Base-by-base conservation (phyloP, 2,888 invertebrate species). In the Microplitis deprimator region DNA sequence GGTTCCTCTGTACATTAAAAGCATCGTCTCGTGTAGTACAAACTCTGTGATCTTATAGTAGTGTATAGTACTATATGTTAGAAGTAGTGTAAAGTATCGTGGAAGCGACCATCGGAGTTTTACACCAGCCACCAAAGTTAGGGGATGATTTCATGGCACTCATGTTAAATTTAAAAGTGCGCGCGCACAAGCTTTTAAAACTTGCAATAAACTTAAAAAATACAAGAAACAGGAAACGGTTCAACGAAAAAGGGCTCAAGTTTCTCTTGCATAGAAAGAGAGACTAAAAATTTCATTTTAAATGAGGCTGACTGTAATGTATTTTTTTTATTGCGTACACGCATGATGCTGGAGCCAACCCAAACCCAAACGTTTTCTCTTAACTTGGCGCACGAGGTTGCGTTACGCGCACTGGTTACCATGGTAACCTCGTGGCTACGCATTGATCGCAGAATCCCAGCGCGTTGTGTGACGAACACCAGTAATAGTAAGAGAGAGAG, bases 361-460 rank as follows among this genome's bases (percentile, higher is more conserved):
- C 39, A 39, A 39, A 40, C 29, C 41, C 38, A 60, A 64, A 73
- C 8, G 68, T 71, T 61, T 20, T 60, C 75, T 77, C 72, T 60
- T 76, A 74, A 80, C 80, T 73, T 74, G 80, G 79, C 81, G 81
- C 82, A 82, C 82, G 81, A 79, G 80, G 81, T 82, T 83, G 83
- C 83, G 83, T 83, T 81, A 85, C 86, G 85, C 86, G 87, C 86
- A 83, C 85, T 29, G 78, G 89, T 89, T 86, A 83, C 88, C 88
- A 89, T 89, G 86, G 84, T 87, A 84, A 89, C 89, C 84, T 81
- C 87, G 87, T 86, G 87, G 79, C 84, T 50, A 89, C 89, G 89
- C 89, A 89, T 89, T 87, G 89, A 89, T 89, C 89, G 89, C 88
- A 89, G 89, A 88, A 88, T 89, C 89, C 87, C 86, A 85, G 85